Conservation (phyloP, 2,797 vertebrate genomes). For the Cryptoprocta ferox region DNA sequence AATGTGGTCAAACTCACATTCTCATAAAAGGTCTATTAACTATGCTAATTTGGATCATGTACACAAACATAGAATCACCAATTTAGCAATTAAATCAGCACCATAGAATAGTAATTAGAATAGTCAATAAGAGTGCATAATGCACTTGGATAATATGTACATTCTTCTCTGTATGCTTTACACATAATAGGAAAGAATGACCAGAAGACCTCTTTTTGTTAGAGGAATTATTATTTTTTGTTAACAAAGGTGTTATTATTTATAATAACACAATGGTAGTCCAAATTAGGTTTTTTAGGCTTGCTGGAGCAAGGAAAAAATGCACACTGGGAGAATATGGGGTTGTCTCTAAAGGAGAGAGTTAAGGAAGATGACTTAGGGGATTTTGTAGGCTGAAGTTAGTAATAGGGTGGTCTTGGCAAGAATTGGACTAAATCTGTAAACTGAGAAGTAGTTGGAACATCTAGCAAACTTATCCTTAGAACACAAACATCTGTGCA, state of each 20-base stretch:
- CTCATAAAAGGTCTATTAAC: constrained; percentile 21
- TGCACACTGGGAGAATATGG: not conserved
- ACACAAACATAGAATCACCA: not conserved
- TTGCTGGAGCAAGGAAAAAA: not conserved
- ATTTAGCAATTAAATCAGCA: constrained; percentile 13
- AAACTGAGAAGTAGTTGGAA: not conserved
- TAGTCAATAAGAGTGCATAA: not conserved
- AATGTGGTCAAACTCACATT: constrained; percentile 60
- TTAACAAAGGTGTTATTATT: not conserved
- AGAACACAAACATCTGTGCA: not conserved
- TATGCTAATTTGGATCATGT: constrained; percentile 41
- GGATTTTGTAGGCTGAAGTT: not conserved
- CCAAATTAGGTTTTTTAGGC: not conserved
- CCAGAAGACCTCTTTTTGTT: not conserved
- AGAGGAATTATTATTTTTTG: not conserved
- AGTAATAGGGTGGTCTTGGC: not conserved
- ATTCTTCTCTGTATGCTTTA: not conserved
- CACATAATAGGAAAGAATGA: not conserved
- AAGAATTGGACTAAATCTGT: not conserved
- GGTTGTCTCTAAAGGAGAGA: not conserved
- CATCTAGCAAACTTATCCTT: not conserved
- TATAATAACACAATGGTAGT: not conserved
- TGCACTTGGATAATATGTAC: not conserved
- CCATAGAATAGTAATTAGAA: not conserved
- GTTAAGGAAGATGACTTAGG: not conserved